phyloP scores from a whole-genome alignment of 1,140 invertebrate genomes.

The Eueides isabella region DNA sequence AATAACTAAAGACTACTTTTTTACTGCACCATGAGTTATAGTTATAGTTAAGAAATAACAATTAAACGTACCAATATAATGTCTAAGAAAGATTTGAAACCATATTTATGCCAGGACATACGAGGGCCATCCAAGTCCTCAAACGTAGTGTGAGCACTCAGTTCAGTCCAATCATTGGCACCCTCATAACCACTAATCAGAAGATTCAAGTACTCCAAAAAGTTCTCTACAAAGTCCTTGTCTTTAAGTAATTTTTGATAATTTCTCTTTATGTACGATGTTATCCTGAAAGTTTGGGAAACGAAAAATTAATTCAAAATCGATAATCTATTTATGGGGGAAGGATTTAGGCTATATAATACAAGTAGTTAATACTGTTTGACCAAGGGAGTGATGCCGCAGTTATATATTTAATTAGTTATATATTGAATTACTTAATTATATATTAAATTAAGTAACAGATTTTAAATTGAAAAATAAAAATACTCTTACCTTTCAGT shows the following conservation, averaged over 20 bases:
- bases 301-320: no score
- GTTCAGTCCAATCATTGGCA: slow-evolving; percentile 63
- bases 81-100: slow-evolving; percentile 68
- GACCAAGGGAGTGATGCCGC: not conserved
- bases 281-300: slow-evolving; percentile 51
- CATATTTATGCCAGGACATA: slow-evolving; percentile 63
- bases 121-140: slow-evolving; percentile 50
- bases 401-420: no score
- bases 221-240: slow-evolving; percentile 52
- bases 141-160: slow-evolving; percentile 46
- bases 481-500: not conserved
- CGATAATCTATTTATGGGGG: no score
- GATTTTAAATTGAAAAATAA: no score
- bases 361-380: no score
- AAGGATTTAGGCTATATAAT: no score
- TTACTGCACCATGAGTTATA: no score
- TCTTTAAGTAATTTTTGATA: slow-evolving; percentile 50
- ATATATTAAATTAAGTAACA: no score
- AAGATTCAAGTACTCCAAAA: slow-evolving; percentile 55
- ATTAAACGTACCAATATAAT: slow-evolving; percentile 60
- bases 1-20: no score
- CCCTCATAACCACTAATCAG: slow-evolving; percentile 57
- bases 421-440: no score
- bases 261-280: slow-evolving; percentile 42
- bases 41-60: no score